Base-by-base conservation (phyloP, 2,797 vertebrate species). In the Helicolenus hilgendorfi region DNA sequence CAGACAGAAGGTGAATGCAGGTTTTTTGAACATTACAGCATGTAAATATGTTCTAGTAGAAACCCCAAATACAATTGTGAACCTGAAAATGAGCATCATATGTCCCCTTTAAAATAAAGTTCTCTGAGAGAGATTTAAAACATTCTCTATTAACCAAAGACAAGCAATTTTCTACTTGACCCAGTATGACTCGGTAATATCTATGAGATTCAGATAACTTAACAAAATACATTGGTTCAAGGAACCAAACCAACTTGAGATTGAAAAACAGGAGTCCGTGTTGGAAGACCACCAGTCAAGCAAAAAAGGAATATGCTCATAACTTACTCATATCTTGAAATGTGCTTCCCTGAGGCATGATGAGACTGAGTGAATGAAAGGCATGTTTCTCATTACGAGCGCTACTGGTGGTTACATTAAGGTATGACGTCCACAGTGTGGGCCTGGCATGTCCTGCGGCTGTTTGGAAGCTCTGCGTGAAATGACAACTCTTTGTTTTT, bases 351-450 rank as follows among this genome's bases (percentile, higher is more conserved):
- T 11, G 9, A 85, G 85, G 89, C 83, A 27, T 24, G 33, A 82
- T 69, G 77, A 64, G 35, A 84, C 62, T n/a, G n/a, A 86, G 68
- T 63, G 75, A 81, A 65, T 80, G 58, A 27, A 62, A 76, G 68
- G 29, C 71, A 76, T 85, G 88, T 89, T 81, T 20, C 18, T 89
- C 74, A 94, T 89, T 67, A 89, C 41, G 45, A 80, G 33, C 71
- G 6, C 71, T 35, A n/a, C 41, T 60, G 60, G 45, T 85, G 56
- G 79, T 76, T 64, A 80, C 77, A 84, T 85, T 81, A 53, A 63
- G 72, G 77, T 79, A 29, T 64, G 77, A 75, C 36, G 15, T 77
- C 27, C 79, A 53, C 73, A 33, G 45, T 33, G 27, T 55, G 72
- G 41, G 49, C n/a, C 14, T 11, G 71, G 4, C 35, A 63, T 72